Percentiles rank a stretch among this genome's conserved stretches.
Conservation (phyloP, 2,888 invertebrate genomes). For the Phaonia tiefii region DNA sequence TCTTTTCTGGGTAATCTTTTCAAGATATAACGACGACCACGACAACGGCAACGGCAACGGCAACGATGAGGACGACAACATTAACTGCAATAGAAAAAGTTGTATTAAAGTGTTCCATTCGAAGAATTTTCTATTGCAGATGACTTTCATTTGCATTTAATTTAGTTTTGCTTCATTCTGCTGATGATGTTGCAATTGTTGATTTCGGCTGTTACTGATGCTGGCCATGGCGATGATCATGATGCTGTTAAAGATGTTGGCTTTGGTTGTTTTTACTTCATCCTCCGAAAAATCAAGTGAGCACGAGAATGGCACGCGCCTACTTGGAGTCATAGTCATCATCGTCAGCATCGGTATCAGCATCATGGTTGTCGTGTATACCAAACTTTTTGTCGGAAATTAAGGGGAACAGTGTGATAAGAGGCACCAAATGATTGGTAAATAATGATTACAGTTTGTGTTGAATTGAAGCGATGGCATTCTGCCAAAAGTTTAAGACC, state of each 20-base stretch:
- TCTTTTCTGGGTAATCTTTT: conserved; percentile 1
- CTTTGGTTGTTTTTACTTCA: conserved; percentile 29
- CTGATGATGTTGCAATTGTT: conserved; percentile 18
- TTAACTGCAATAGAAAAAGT: conserved; percentile 46
- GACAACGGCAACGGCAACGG: conserved; percentile 44
- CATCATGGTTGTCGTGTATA: conserved; percentile 26
- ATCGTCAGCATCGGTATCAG: conserved; percentile 31
- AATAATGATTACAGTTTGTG: no score
- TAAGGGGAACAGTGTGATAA: conserved; percentile 41
- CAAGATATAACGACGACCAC: conserved; percentile 20
- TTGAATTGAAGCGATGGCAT: no score
- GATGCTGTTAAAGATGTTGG: conserved; percentile 51
- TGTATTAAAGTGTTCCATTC: conserved; percentile 74
- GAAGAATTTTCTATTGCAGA: conserved; percentile 76
- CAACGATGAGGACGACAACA: conserved; percentile 37
- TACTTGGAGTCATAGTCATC: conserved; percentile 68
- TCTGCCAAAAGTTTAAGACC: no score
- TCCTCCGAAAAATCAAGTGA: conserved; percentile 58
- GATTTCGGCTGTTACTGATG: conserved; percentile 36
- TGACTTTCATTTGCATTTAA: conserved; percentile 79
- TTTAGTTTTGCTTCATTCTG: conserved; percentile 69
- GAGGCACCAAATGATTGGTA: neutral
- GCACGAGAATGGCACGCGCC: conserved; percentile 79
- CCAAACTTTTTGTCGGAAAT: conserved; percentile 23
- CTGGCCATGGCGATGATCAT: conserved; percentile 69